phyloP scores from a whole-genome alignment of 1,140 invertebrate species.

The Metopolophium dirhodum region DNA sequence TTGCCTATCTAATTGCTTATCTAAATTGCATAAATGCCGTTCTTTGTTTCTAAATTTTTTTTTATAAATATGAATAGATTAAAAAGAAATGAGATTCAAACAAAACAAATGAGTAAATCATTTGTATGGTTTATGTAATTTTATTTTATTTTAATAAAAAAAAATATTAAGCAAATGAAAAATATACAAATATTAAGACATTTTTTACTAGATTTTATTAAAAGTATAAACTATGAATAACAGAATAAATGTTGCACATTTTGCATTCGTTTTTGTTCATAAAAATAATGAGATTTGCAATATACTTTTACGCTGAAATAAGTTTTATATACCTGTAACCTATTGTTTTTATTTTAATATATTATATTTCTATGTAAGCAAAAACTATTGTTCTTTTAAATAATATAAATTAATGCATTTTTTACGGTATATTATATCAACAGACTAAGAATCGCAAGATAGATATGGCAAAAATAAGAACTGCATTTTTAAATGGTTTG shows the following conservation, averaged over 20 bases:
- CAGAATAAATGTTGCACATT: background rate
- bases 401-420: background rate
- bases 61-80: background rate
- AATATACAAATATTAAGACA: background rate
- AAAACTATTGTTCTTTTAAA: background rate
- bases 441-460: background rate
- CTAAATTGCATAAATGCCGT: background rate
- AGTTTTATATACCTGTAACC: background rate
- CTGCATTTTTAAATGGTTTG: background rate
- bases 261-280: background rate
- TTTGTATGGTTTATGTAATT: background rate
- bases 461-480: background rate
- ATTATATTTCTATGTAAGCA: background rate
- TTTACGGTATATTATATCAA: background rate
- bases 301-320: background rate
- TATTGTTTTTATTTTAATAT: slow-evolving; percentile 11
- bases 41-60: background rate
- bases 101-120: background rate
- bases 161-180: background rate
- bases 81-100: background rate
- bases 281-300: background rate
- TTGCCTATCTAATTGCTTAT: too few relatives aligned
- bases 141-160: background rate
- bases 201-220: background rate
- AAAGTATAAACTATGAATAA: background rate